Evolutionary conservation across 1,140 invertebrate species (phyloP).

Genomic region (Diachasma alloeum): DNA sequence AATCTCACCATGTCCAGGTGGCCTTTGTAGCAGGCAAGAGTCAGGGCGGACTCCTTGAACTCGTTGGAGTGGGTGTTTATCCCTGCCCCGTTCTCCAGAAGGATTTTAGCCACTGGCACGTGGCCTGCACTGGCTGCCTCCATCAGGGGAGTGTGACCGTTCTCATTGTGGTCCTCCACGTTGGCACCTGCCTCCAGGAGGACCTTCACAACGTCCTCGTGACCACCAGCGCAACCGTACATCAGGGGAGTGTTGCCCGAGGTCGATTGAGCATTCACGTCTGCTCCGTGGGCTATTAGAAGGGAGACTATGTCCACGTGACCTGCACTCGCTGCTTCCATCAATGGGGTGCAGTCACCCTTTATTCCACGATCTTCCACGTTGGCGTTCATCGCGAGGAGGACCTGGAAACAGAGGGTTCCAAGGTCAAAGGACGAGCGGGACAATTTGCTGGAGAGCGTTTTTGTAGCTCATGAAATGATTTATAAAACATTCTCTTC

Average conservation of each 20-base stretch:
- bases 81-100: conserved; percentile 91
- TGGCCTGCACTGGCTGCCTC: conserved; percentile 97
- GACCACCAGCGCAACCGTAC: conserved; percentile 97
- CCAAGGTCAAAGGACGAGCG: neutral
- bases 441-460: too few relatives aligned
- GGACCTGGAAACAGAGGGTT: conserved; percentile 70
- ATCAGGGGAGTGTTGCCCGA: conserved; percentile 97
- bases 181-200: conserved; percentile 91
- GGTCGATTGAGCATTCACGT: conserved; percentile 95
- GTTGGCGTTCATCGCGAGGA: conserved; percentile 96
- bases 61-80: conserved; percentile 99
- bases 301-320: conserved; percentile 94
- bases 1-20: conserved; percentile 98
- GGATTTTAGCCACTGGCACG: conserved; percentile 91
- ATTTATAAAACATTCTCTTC: too few relatives aligned
- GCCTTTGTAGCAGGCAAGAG: conserved; percentile 97
- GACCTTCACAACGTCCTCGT: conserved; percentile 89
- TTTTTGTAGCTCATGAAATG: too few relatives aligned
- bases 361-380: conserved; percentile 95
- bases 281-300: conserved; percentile 89
- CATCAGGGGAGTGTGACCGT: conserved; percentile 98
- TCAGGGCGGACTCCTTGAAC: conserved; percentile 96
- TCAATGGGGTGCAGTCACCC: conserved; percentile 95
- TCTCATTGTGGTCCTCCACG: conserved; percentile 98
- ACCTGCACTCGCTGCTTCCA: conserved; percentile 95